A percentile compares a stretch with the other conserved stretches of the same genome.
phyloP scores from a whole-genome alignment of 2,113 vertebrate genomes.

The Alethe castanea region DNA sequence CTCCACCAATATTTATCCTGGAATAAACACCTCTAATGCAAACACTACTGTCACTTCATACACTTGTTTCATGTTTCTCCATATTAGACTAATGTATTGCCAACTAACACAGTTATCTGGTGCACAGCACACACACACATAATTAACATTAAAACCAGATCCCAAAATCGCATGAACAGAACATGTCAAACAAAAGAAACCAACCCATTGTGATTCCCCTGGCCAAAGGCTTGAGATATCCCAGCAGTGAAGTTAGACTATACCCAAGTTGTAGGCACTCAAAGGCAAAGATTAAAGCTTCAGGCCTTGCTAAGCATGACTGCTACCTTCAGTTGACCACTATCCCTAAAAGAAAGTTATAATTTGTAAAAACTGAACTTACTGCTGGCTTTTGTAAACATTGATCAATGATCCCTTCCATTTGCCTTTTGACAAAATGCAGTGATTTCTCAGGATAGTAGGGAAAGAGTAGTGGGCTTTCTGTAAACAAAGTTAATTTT shows the following conservation, averaged over 20 bases:
- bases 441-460: conserved; percentile 93
- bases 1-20: background rate
- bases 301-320: background rate
- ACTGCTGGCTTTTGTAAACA: conserved; percentile 95
- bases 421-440: conserved; percentile 93
- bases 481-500: conserved; percentile 61
- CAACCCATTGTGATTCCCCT: background rate
- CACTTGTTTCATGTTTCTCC: background rate
- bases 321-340: background rate
- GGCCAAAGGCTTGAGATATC: background rate
- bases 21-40: background rate
- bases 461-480: conserved; percentile 93
- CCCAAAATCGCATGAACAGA: background rate
- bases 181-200: background rate
- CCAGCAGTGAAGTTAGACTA: background rate
- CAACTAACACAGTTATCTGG: background rate
- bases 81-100: background rate
- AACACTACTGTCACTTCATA: background rate
- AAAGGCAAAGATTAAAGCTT: background rate
- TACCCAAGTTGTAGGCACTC: background rate
- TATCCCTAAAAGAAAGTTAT: background rate
- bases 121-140: background rate
- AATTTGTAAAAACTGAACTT: conserved; percentile 57
- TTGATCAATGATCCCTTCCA: conserved; percentile 88
- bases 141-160: background rate